Percentiles rank a stretch among this genome's conserved stretches.
Conservation (phyloP, 2,797 vertebrate genomes). For the Schizopygopsis pylzovi region DNA sequence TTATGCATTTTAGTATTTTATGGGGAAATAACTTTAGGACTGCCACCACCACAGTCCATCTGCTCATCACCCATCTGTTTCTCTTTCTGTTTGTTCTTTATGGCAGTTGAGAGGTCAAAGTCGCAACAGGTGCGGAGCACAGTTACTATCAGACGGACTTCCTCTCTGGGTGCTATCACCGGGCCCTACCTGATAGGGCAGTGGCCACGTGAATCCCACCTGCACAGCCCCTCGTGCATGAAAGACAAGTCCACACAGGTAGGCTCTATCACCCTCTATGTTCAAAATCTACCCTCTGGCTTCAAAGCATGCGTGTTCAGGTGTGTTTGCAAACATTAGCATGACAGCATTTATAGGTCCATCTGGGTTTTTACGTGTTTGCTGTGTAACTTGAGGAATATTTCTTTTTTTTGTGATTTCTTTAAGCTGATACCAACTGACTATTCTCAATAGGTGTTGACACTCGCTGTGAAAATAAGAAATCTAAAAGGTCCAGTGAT, state of each 20-base stretch:
- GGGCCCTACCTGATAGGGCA: conserved; percentile 92
- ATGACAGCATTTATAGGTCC: conserved; percentile 7
- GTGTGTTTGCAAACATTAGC: conserved; percentile 28
- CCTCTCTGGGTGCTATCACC: conserved; percentile 89
- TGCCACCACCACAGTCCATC: not conserved
- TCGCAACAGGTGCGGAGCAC: conserved; percentile 83
- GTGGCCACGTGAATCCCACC: conserved; percentile 89
- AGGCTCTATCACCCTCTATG: conserved; percentile 58
- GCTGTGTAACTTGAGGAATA: not conserved
- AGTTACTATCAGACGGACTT: conserved; percentile 85
- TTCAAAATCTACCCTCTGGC: not conserved
- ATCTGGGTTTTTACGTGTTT: not conserved
- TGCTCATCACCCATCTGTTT: conserved; percentile 33
- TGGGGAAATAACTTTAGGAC: not conserved
- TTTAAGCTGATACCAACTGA: not conserved
- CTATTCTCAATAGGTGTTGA: not conserved
- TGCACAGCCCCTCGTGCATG: conserved; percentile 87
- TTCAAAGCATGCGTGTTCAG: conserved; percentile 36
- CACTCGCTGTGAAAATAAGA: not conserved
- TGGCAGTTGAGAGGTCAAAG: conserved; percentile 86
- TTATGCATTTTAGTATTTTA: conserved; percentile 1
- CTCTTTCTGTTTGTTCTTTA: conserved; percentile 66
- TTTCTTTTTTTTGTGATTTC: not conserved
- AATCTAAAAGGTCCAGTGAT: not conserved
- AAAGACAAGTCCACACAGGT: conserved; percentile 96